Evolutionary conservation across 2,797 vertebrate species (phyloP), one percentile per base, ranked within the genome.

Genomic region (Thamnophis elegans): DNA sequence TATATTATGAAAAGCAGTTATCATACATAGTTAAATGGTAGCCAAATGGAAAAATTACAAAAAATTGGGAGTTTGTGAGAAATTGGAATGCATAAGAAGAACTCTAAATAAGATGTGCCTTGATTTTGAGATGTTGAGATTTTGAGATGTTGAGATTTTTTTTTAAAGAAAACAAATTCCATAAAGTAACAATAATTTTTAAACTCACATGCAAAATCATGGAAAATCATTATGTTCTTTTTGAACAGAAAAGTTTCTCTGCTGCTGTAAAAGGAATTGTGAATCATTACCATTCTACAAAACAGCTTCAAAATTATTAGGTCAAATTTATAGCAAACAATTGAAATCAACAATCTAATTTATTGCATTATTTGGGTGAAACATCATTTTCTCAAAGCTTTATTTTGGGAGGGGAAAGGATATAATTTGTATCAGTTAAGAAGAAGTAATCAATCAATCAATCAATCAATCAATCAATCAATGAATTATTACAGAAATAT

Each of bases 281-380:
- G 88, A 91, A 86, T 92, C 18, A 92, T 94, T 9, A 91, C 32
- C 85, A 36, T 93, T 90, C 94, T 94, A 91, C 94, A 94, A 96
- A 92, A 59, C 91, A 93, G 91, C 85, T 95, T 95, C 95, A 94
- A 96, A 95, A 96, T 87, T 28, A 88, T 59, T 58, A 92, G 88
- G 92, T 94, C 95, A 96, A 95, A 89, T 93, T 95, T 96, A 93
- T 95, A 91, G 85, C 95, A 93, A 95, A 93, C 94, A 95, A 95
- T 96, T 96, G 95, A 92, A 96, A 92, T 90, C 96, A 95, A 96
- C 96, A 96, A 53, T 89, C 90, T 96, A 95, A 97, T 97, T 96
- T 96, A 97, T 95, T 95, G 92, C 94, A 95, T 97, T 96, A 96
- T 96, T 97, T 97, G 96, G 95, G 94, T 96, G 47, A 53, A 53